Evolutionary conservation across 2,888 invertebrate species (phyloP).

Genomic region (Eupithecia exiguata): DNA sequence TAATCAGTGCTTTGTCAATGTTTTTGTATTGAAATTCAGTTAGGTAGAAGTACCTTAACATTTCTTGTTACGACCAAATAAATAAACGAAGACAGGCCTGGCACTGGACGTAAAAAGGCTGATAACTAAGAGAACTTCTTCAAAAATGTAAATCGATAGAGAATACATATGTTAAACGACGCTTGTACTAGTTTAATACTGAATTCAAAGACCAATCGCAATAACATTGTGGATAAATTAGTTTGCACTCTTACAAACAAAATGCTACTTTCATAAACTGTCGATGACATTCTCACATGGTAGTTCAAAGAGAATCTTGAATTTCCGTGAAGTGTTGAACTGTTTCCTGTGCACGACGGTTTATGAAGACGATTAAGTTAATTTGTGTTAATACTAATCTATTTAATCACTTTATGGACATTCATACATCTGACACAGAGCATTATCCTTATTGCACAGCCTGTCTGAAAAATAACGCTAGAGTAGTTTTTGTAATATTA

Average conservation of each 20-base stretch:
- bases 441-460: constrained; percentile 80
- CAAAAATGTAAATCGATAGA: not conserved
- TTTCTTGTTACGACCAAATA: not conserved
- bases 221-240: constrained; percentile 57
- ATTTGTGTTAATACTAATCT: constrained; percentile 80
- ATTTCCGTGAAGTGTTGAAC: constrained; percentile 37
- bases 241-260: constrained; percentile 61
- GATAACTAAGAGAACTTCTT: not conserved
- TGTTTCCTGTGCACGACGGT: constrained; percentile 62
- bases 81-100: not conserved
- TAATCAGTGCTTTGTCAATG: constrained; percentile 1
- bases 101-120: not conserved
- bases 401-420: constrained; percentile 78
- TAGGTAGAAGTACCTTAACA: not conserved
- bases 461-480: constrained; percentile 78
- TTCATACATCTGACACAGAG: constrained; percentile 80
- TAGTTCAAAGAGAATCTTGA: constrained; percentile 38
- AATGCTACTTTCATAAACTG: constrained; percentile 75
- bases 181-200: not conserved
- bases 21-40: not conserved
- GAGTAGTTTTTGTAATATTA: constrained; percentile 82
- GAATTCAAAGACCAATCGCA: not conserved
- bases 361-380: constrained; percentile 73
- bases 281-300: constrained; percentile 55
- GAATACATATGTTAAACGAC: not conserved